A percentile compares a stretch with the other conserved stretches of the same genome.
Conservation (phyloP, 1,140 invertebrate species). For the Metopolophium dirhodum region DNA sequence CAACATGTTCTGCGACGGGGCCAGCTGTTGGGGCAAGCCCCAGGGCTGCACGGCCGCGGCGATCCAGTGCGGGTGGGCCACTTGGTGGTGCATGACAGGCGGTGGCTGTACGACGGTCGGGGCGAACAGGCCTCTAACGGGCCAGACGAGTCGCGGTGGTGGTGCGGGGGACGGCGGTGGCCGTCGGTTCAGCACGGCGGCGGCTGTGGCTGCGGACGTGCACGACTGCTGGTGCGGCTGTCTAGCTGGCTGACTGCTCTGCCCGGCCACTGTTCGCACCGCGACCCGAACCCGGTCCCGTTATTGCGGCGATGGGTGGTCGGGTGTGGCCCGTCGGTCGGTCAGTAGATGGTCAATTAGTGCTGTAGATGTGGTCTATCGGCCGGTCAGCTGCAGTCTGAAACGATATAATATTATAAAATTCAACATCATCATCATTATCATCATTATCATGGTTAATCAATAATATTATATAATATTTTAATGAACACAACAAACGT, state of each 20-base stretch:
- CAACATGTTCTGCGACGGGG: constrained; percentile 48
- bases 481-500: neutral
- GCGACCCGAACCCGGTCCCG: neutral
- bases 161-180: neutral
- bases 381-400: neutral
- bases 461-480: neutral
- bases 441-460: too few species aligned
- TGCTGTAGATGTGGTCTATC: too few species aligned
- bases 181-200: neutral
- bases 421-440: too few species aligned
- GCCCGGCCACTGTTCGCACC: neutral
- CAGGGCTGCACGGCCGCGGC: constrained; percentile 46
- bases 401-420: neutral
- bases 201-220: neutral
- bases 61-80: constrained; percentile 52
- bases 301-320: neutral
- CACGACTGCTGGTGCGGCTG: neutral
- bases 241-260: neutral
- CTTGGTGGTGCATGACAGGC: constrained; percentile 40
- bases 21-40: constrained; percentile 48
- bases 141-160: neutral
- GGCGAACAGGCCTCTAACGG: neutral
- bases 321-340: neutral
- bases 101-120: neutral
- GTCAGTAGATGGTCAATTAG: neutral